Conservation (phyloP, 1,140 invertebrate species). For the Latrodectus geometricus region DNA sequence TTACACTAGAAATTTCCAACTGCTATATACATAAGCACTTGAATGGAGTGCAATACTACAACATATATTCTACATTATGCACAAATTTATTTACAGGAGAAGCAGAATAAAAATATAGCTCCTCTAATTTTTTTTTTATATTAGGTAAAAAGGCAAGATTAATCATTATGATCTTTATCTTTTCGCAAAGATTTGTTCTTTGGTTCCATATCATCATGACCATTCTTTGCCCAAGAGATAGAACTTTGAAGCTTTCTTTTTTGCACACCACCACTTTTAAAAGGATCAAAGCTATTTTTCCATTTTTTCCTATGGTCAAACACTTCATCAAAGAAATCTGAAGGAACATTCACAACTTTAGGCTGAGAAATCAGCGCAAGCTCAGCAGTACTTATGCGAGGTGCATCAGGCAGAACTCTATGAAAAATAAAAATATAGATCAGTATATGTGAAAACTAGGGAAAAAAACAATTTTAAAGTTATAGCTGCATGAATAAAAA, state of each 20-base stretch:
- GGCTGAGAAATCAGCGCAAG: conserved; percentile 43
- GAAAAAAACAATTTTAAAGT: too few species aligned
- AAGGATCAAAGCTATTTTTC: conserved; percentile 19
- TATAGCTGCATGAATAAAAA: too few species aligned
- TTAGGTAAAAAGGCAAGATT: not conserved
- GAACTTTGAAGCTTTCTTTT: conserved; percentile 55
- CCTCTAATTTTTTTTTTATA: not conserved
- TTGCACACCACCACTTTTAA: not conserved
- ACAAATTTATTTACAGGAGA: not conserved
- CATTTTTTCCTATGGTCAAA: conserved; percentile 28
- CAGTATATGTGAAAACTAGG: too few species aligned
- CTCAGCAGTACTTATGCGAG: conserved; percentile 46
- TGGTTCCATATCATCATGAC: conserved; percentile 1
- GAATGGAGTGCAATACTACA: not conserved
- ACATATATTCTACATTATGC: not conserved
- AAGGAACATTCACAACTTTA: conserved; percentile 23
- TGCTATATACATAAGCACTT: not conserved
- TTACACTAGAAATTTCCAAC: not conserved
- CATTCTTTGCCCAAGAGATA: conserved; percentile 16
- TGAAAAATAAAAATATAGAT: conserved; percentile 5
- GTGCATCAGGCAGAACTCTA: conserved; percentile 60
- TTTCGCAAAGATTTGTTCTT: conserved; percentile 30
- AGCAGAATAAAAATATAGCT: not conserved
- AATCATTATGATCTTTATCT: not conserved
- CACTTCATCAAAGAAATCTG: conserved; percentile 46